phyloP scores from a whole-genome alignment of 2,888 invertebrate species.

The Cotesia congregata region DNA sequence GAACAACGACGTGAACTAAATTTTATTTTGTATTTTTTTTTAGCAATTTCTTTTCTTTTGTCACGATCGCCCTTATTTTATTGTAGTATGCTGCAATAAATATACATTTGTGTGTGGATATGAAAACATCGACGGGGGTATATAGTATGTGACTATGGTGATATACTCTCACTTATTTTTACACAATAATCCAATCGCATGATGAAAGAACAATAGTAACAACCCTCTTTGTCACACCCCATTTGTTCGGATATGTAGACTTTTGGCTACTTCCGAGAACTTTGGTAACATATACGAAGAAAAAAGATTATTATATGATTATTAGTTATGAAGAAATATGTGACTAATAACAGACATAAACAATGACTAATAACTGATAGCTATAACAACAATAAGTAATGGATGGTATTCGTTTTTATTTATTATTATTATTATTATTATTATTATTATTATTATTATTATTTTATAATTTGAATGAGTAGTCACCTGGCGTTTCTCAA shows the following conservation, averaged over 20 bases:
- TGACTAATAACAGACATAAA: background rate
- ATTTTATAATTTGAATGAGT: background rate
- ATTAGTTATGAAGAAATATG: background rate
- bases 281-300: background rate
- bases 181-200: background rate
- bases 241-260: background rate
- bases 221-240: background rate
- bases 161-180: background rate
- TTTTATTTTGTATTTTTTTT: background rate
- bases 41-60: background rate
- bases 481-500: slow-evolving; percentile 25
- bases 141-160: background rate
- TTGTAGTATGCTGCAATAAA: background rate
- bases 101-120: background rate
- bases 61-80: background rate
- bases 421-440: background rate
- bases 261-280: background rate
- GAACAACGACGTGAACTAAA: background rate
- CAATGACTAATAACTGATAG: background rate
- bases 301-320: background rate
- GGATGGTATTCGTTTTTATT: background rate
- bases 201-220: background rate
- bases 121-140: background rate
- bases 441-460: background rate
- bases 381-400: background rate